Percentiles rank a stretch among this genome's conserved stretches.
phyloP scores from a whole-genome alignment of 2,113 vertebrate species.

The Cygnus buccinator region DNA sequence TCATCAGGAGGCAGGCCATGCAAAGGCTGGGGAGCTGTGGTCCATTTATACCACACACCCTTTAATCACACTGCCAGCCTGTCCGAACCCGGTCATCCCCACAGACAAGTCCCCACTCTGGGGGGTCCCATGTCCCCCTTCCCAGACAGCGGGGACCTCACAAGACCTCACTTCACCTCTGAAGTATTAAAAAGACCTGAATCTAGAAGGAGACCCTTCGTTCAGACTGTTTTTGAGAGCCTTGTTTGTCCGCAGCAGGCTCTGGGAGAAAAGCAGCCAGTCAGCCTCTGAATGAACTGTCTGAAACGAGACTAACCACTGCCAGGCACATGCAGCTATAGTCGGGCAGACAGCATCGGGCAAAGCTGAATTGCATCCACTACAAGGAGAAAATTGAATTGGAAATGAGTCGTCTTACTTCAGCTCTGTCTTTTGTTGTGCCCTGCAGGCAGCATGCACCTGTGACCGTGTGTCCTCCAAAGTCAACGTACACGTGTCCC shows the following conservation, averaged over 20 bases:
- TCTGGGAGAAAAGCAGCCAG: not conserved
- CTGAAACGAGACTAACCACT: not conserved
- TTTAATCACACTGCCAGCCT: fast-evolving
- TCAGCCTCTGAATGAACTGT: not conserved
- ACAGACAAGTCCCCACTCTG: not conserved
- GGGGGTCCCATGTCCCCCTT: not conserved
- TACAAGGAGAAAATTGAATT: slow-evolving; percentile 38
- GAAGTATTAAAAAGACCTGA: not conserved
- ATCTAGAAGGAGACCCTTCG: not conserved
- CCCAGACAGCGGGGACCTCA: not conserved
- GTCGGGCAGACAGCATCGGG: not conserved
- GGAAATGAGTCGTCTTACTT: slow-evolving; percentile 21
- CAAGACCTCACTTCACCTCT: not conserved
- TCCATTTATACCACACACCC: not conserved
- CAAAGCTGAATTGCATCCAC: not conserved
- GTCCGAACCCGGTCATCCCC: not conserved
- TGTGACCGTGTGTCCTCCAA: not conserved
- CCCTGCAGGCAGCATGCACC: not conserved
- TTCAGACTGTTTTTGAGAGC: not conserved
- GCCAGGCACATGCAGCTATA: not conserved
- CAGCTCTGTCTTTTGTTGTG: slow-evolving; percentile 18
- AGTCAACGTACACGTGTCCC: not conserved
- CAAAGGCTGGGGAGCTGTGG: not conserved
- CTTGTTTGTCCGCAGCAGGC: not conserved
- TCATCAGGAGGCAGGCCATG: not conserved